These are phyloP conservation scores for Formicarius rufipectus DNA, from an alignment of 2,113 vertebrate species.

Conservation along the genomic window DNA sequence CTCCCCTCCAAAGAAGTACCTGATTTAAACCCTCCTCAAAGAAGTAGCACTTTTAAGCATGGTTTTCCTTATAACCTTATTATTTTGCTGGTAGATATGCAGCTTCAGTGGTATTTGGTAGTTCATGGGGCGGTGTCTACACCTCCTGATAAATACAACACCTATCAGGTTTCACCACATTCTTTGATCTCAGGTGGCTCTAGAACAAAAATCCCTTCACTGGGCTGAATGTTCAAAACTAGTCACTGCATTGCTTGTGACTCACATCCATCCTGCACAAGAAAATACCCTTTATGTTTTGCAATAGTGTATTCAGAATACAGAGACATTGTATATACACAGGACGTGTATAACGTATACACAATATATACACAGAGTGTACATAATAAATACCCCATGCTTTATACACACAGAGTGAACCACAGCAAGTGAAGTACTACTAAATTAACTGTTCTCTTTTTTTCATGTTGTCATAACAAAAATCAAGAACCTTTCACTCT, in stretches of 20 bases:
- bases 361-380: not conserved
- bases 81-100: not conserved
- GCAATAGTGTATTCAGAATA: not conserved
- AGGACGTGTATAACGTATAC: fast-evolving
- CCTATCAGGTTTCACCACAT: not conserved
- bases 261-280: not conserved
- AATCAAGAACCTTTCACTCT: not conserved
- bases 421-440: not conserved
- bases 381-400: not conserved
- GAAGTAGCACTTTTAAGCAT: not conserved
- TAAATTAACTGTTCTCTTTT: not conserved
- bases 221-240: not conserved
- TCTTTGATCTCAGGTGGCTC: not conserved
- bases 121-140: not conserved
- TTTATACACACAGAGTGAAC: not conserved
- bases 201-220: not conserved
- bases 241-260: not conserved
- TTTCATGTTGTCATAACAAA: not conserved
- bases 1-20: not conserved
- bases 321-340: not conserved
- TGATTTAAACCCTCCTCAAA: not conserved
- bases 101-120: not conserved
- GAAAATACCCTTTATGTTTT: not conserved
- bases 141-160: not conserved
- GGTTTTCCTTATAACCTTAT: not conserved